Evolutionary conservation across 2,113 vertebrate species (phyloP).

Genomic region (Psephotus haematonotus): DNA sequence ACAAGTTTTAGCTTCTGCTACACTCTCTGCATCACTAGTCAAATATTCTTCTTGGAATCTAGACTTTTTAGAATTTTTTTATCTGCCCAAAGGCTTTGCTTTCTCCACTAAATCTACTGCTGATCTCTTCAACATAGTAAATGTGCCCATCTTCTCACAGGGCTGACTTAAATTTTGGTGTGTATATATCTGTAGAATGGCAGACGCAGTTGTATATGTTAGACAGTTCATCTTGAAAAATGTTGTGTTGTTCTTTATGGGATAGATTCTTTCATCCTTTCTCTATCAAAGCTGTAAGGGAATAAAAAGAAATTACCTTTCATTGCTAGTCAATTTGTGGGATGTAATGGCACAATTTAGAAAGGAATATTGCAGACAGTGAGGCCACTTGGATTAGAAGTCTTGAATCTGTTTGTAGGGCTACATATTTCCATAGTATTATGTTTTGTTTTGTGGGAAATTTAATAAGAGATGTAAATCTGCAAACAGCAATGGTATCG

Average conservation of each 20-base stretch:
- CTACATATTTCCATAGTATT: not conserved
- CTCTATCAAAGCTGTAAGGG: not conserved
- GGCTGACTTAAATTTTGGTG: not conserved
- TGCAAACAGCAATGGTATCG: constrained; percentile 49
- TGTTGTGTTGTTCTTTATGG: not conserved
- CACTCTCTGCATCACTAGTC: not conserved
- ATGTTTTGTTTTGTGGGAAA: constrained; percentile 25
- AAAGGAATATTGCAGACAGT: constrained; percentile 44
- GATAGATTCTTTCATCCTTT: not conserved
- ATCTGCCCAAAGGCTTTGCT: not conserved
- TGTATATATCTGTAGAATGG: not conserved
- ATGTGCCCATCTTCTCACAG: not conserved
- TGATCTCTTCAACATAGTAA: not conserved
- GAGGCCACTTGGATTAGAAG: constrained; percentile 38
- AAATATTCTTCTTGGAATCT: not conserved
- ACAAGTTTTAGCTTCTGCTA: not conserved
- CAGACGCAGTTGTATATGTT: not conserved
- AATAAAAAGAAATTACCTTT: constrained; percentile 59
- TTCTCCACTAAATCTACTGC: not conserved
- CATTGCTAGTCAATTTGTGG: constrained; percentile 63
- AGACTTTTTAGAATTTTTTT: not conserved
- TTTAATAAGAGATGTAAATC: constrained; percentile 75
- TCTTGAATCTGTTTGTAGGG: constrained; percentile 23
- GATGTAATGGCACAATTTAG: constrained; percentile 42
- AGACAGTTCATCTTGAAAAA: not conserved